Evolutionary conservation across 2,113 vertebrate species (phyloP).

Genomic region (Mus pahari): DNA sequence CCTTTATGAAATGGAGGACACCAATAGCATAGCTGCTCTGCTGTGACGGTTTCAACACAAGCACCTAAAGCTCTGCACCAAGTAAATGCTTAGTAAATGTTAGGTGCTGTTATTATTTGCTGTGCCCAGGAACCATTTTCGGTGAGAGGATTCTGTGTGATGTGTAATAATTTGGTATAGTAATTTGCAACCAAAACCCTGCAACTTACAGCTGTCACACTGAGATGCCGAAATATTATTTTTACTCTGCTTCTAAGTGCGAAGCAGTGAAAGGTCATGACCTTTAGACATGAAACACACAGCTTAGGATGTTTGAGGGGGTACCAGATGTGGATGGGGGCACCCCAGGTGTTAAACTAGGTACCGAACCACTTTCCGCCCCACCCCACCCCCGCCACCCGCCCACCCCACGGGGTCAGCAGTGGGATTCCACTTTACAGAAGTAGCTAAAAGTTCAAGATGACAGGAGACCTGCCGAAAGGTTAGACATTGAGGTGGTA

Average conservation of each 20-base stretch:
- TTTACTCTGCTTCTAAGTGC: constrained; percentile 27
- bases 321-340: not conserved
- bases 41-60: not conserved
- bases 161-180: not conserved
- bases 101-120: not conserved
- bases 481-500: constrained; percentile 3
- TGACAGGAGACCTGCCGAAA: constrained; percentile 20
- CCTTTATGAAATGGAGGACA: not conserved
- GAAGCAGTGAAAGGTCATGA: constrained; percentile 46
- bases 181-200: constrained; percentile 23
- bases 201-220: not conserved
- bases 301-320: not conserved
- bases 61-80: not conserved
- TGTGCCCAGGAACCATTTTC: not conserved
- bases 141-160: not conserved
- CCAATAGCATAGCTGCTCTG: not conserved
- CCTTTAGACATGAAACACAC: constrained; percentile 23
- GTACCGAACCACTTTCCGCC: not conserved
- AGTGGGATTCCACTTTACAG: not conserved
- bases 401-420: not conserved
- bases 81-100: constrained; percentile 9
- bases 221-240: constrained; percentile 16
- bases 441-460: constrained; percentile 48
- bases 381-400: no score
- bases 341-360: not conserved